Base-by-base conservation (phyloP, 2,113 vertebrate species). In the Sula dactylatra region DNA sequence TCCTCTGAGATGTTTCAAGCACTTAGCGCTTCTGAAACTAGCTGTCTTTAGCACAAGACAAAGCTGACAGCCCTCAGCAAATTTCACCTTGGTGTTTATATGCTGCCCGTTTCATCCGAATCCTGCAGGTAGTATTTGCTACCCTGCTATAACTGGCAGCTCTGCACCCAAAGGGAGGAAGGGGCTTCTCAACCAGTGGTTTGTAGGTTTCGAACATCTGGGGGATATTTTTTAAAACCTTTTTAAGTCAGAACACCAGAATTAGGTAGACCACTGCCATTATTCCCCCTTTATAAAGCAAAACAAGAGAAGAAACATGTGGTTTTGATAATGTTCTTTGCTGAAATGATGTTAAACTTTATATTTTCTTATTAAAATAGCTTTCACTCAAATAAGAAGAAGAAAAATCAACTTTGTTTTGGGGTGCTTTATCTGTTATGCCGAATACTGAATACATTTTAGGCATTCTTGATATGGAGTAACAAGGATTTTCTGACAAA, bases 61-160 rank as follows among this genome's bases (percentile, higher is more conserved):
- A 61, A 73, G 32, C 65, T n/a, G 44, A 47, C 0, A 1, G n/a
- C 3, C 40, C 62, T 12, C 62, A 27, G 8, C 29, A 42, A 50
- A 29, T 31, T 47, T 11, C 82, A 64, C 31, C 52, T 13, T 3
- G 40, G 16, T 27, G 32, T 13, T 59, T 9, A 4, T 6, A 4
- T 6, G 20, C 59, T 7, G 31, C 36, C 22, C 1, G 21, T 14
- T 50, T 16, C 72, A 9, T 1, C 7, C 0, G 5, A 42, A 31
- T 25, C 2, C 0, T 3, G 6, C 6, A 3, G 1, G 17, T 11
- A 2, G 38, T 22, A 0, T 25, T 42, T 50, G 36, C 54, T 56
- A 10, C 10, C 54, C 58, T 3, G 0, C 10, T 21, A 27, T 1
- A 61, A 22, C 13, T 1, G 8, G 49, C 69, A 8, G 14, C 29